Conservation (phyloP, 2,888 invertebrate genomes). For the Tryphoninae sp. region DNA sequence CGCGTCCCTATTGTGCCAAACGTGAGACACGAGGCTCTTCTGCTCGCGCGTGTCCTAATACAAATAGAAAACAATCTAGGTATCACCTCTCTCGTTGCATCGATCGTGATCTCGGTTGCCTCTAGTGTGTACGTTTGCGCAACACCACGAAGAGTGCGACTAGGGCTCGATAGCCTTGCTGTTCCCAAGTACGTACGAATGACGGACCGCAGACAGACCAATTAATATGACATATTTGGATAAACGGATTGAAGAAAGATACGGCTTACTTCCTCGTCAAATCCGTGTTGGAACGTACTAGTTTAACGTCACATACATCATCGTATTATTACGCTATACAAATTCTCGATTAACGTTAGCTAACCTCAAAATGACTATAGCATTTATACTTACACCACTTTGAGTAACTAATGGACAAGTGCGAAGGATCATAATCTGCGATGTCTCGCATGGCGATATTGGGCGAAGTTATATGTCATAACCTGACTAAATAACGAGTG, state of each 20-base stretch:
- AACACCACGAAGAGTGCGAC: background rate
- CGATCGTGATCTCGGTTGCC: conserved; percentile 4
- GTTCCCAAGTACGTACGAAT: background rate
- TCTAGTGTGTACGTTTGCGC: conserved; percentile 32
- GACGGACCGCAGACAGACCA: background rate
- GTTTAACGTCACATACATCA: too few species aligned
- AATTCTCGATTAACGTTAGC: too few species aligned
- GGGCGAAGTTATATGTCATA: background rate
- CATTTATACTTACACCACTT: too few species aligned
- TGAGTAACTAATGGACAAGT: too few species aligned
- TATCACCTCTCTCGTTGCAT: conserved; percentile 11
- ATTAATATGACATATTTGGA: background rate
- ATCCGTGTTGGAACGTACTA: too few species aligned
- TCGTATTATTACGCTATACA: too few species aligned
- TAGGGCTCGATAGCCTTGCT: background rate
- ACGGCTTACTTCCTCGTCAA: too few species aligned
- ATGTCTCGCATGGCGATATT: background rate
- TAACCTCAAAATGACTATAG: too few species aligned
- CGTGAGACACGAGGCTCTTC: conserved; percentile 8
- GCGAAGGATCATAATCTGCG: background rate
- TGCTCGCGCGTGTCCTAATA: conserved; percentile 26
- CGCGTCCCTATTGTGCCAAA: conserved; percentile 35
- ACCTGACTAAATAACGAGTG: too few species aligned
- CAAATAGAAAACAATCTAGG: conserved; percentile 37
- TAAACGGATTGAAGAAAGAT: too few species aligned